These are phyloP conservation scores for Catharus ustulatus DNA, from an alignment of 2,797 vertebrate genomes.

Conservation along the genomic window DNA sequence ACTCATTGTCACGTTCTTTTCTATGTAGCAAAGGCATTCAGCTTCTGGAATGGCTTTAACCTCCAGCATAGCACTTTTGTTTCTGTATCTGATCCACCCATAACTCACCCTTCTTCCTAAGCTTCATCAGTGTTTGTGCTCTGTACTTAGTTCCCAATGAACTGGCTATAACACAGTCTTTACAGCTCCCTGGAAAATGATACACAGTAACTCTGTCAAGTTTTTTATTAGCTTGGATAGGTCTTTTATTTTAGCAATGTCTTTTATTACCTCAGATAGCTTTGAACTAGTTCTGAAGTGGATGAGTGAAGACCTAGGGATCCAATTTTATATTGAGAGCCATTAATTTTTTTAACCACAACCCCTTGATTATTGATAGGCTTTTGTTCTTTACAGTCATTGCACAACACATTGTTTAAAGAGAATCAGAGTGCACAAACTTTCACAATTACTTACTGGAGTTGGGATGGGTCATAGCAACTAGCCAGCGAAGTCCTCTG, in stretches of 20 bases:
- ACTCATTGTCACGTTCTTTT: slow-evolving; percentile 59
- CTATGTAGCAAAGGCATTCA: slow-evolving; percentile 34
- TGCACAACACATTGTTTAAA: background rate
- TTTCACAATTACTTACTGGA: background rate
- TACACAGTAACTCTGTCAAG: slow-evolving; percentile 69
- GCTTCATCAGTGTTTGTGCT: slow-evolving; percentile 62
- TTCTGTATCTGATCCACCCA: background rate
- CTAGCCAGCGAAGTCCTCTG: background rate
- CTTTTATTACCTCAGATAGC: slow-evolving; percentile 67
- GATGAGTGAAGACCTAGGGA: slow-evolving; percentile 60
- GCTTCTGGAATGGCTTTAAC: slow-evolving; percentile 59
- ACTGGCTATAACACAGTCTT: slow-evolving; percentile 55
- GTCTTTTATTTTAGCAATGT: slow-evolving; percentile 70
- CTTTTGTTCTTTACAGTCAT: slow-evolving; percentile 33
- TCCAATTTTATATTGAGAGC: slow-evolving; percentile 24
- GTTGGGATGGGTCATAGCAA: background rate
- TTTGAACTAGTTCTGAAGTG: slow-evolving; percentile 50
- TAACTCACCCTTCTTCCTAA: slow-evolving; percentile 44
- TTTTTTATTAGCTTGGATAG: slow-evolving; percentile 74
- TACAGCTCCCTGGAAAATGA: slow-evolving; percentile 72
- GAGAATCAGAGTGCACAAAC: background rate
- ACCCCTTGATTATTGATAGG: slow-evolving; percentile 47
- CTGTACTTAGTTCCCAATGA: slow-evolving; percentile 67
- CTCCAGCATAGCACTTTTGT: slow-evolving; percentile 53
- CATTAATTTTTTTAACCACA: slow-evolving; percentile 38